phyloP scores from a whole-genome alignment of 2,888 invertebrate species.

The Drosophila trichaetosa region DNA sequence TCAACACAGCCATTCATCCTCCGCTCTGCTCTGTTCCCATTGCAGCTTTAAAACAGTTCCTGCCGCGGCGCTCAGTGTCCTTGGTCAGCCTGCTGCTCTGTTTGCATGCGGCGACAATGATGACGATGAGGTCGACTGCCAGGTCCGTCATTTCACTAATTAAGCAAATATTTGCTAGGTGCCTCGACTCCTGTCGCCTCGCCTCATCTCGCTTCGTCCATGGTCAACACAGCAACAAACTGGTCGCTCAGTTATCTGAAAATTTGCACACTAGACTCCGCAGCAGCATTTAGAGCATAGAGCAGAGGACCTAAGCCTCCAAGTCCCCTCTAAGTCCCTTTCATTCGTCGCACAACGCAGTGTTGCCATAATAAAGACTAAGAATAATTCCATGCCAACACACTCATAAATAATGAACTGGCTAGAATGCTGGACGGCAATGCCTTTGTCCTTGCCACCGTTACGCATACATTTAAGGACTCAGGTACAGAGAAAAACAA shows the following conservation, averaged over 20 bases:
- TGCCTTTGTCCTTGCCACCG: slow-evolving; percentile 56
- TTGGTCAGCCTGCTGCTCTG: slow-evolving; percentile 51
- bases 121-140: slow-evolving; percentile 15
- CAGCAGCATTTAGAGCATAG: slow-evolving; percentile 8
- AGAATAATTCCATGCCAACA: slow-evolving; percentile 82
- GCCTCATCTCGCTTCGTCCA: not conserved
- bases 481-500: slow-evolving; percentile 55
- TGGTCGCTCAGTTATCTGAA: slow-evolving; percentile 64
- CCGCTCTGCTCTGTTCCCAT: not conserved
- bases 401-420: slow-evolving; percentile 82
- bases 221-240: not conserved
- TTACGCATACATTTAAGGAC: slow-evolving; percentile 66
- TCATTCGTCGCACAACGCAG: slow-evolving; percentile 25
- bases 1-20: slow-evolving; percentile 26
- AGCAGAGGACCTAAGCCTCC: slow-evolving; percentile 24
- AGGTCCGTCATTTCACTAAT: slow-evolving; percentile 74
- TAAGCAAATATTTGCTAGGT: slow-evolving; percentile 77
- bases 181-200: slow-evolving; percentile 8
- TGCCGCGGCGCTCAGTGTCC: slow-evolving; percentile 40
- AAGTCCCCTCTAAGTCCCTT: slow-evolving; percentile 41
- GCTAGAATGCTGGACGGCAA: slow-evolving; percentile 52
- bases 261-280: slow-evolving; percentile 63
- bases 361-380: slow-evolving; percentile 69
- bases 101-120: slow-evolving; percentile 53
- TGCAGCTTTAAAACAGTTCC: slow-evolving; percentile 56